A percentile compares a stretch with the other conserved stretches of the same genome.
Evolutionary conservation across 2,888 invertebrate genomes (phyloP).

Genomic region (Acleris sparsana): DNA sequence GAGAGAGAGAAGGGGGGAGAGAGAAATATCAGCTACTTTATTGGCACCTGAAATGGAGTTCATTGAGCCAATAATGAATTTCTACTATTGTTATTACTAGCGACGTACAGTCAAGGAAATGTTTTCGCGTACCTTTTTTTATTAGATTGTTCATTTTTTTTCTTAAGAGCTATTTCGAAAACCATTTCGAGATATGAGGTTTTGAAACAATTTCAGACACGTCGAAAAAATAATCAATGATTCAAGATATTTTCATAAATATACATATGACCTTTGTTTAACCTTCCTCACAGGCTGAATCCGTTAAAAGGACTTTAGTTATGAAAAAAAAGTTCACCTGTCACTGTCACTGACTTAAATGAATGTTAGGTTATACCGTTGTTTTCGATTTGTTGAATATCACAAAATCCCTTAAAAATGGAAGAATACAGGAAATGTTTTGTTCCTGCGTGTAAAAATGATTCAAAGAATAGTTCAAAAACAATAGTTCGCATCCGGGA

Average conservation of each 20-base stretch:
- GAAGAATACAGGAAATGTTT: neutral
- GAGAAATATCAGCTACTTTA: too few species aligned
- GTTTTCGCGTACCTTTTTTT: too few species aligned
- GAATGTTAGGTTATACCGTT: neutral
- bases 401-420: neutral
- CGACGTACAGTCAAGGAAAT: too few species aligned
- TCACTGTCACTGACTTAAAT: neutral
- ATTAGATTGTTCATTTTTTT: too few species aligned
- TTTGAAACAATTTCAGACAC: neutral
- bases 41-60: too few species aligned
- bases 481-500: neutral
- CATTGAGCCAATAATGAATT: too few species aligned
- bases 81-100: too few species aligned
- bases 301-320: too few species aligned
- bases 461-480: neutral
- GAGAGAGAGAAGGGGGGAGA: too few species aligned
- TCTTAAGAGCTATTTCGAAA: neutral
- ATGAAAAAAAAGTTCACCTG: neutral
- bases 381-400: neutral
- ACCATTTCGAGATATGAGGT: constrained; percentile 1
- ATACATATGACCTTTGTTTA: neutral
- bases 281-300: neutral
- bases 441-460: neutral
- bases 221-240: neutral
- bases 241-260: neutral